Percentiles rank a stretch among this genome's conserved stretches.
phyloP scores from a whole-genome alignment of 2,113 vertebrate species.

The Eleginops maclovinus region DNA sequence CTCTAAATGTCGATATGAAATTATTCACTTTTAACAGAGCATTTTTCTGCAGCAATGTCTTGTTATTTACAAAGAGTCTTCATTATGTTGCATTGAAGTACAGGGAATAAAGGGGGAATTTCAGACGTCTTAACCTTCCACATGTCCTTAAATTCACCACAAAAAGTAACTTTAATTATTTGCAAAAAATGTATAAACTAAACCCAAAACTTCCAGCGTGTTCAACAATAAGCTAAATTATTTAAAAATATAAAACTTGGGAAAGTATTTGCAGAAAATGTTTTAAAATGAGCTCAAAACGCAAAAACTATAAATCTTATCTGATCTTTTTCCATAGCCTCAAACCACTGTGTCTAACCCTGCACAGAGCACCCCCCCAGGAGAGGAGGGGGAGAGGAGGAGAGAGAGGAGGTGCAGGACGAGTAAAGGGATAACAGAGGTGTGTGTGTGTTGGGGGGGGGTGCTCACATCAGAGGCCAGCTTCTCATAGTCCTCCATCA shows the following conservation, averaged over 20 bases:
- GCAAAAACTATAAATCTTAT: neutral
- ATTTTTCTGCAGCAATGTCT: no score
- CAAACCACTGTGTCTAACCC: conserved; percentile 21
- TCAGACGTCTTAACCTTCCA: no score
- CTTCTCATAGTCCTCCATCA: conserved; percentile 99
- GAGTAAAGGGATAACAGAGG: conserved; percentile 36
- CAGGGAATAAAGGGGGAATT: no score
- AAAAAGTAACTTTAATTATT: neutral
- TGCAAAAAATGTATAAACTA: neutral
- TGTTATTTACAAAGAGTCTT: no score
- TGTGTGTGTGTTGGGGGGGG: conserved; percentile 62
- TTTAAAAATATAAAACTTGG: neutral
- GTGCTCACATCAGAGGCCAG: conserved; percentile 97
- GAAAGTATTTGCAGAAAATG: neutral
- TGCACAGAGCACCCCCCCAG: conserved; percentile 55
- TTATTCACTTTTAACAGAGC: no score
- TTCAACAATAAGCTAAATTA: neutral
- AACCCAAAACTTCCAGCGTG: neutral
- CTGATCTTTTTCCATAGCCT: neutral
- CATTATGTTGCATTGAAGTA: no score
- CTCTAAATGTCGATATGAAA: neutral
- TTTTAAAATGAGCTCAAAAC: conserved; percentile 19
- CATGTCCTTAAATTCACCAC: no score
- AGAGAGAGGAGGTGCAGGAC: conserved; percentile 30
- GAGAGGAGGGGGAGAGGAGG: conserved; percentile 5